Evolutionary conservation across 2,888 invertebrate species (phyloP).

Genomic region (Atherix ibis): DNA sequence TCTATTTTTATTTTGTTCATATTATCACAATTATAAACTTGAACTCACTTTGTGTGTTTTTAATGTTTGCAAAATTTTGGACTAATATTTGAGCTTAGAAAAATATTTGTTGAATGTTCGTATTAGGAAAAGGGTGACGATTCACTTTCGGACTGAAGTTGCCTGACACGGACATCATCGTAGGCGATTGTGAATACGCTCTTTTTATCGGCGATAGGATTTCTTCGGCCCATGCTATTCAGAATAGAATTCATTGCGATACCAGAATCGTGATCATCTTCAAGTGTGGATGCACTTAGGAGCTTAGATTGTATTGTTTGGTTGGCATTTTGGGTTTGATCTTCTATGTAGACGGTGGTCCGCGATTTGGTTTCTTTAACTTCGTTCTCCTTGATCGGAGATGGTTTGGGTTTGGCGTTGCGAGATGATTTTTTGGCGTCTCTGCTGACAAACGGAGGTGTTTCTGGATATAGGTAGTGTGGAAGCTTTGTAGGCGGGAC

Average conservation of each 20-base stretch:
- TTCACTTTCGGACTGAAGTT: conserved; percentile 63
- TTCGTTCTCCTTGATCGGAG: conserved; percentile 32
- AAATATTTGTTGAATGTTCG: too few relatives aligned
- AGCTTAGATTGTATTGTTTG: conserved; percentile 27
- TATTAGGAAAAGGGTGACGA: conserved; percentile 44
- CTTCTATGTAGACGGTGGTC: conserved; percentile 22
- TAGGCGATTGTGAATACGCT: conserved; percentile 88
- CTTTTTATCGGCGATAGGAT: conserved; percentile 70
- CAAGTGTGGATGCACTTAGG: conserved; percentile 41
- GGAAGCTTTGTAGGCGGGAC: conserved; percentile 44
- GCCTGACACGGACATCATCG: conserved; percentile 75
- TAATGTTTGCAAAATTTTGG: too few relatives aligned
- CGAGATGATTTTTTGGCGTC: conserved; percentile 14
- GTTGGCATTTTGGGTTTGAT: conserved; percentile 8
- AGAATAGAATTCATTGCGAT: conserved; percentile 53
- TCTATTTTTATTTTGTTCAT: too few relatives aligned
- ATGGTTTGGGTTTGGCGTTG: conserved; percentile 22
- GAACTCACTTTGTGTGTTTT: too few relatives aligned
- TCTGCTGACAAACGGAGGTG: conserved; percentile 31
- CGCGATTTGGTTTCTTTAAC: conserved; percentile 26
- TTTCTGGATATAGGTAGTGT: conserved; percentile 42
- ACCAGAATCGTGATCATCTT: conserved; percentile 61
- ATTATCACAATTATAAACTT: too few relatives aligned
- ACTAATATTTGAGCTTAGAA: too few relatives aligned
- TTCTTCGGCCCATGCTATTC: conserved; percentile 41